phyloP scores from a whole-genome alignment of 2,797 vertebrate species.

The Sphaeramia orbicularis region DNA sequence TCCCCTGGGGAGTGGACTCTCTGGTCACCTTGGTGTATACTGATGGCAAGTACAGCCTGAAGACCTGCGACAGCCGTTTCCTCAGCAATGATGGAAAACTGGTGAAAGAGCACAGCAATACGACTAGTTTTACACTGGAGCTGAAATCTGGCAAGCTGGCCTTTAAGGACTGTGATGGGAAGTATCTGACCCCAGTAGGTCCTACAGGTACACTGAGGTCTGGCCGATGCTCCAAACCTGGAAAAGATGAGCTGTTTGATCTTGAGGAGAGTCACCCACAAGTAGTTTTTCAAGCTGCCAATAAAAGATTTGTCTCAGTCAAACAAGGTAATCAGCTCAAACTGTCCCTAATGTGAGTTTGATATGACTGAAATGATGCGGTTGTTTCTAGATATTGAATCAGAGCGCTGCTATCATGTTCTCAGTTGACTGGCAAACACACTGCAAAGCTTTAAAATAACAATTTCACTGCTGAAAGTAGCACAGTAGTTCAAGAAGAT shows the following conservation, averaged over 20 bases:
- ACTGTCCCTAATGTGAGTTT: not conserved
- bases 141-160: slow-evolving; percentile 94
- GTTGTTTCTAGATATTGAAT: not conserved
- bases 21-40: slow-evolving; percentile 93
- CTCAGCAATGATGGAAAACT: slow-evolving; percentile 92
- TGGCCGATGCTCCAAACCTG: slow-evolving; percentile 91
- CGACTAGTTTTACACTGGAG: slow-evolving; percentile 92
- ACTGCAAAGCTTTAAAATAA: not conserved
- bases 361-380: not conserved
- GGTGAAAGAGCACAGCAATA: slow-evolving; percentile 87
- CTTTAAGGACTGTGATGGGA: slow-evolving; percentile 95
- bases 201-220: slow-evolving; percentile 92
- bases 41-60: slow-evolving; percentile 93
- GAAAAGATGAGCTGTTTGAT: slow-evolving; percentile 97
- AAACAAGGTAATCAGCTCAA: slow-evolving; percentile 90
- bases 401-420: not conserved
- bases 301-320: slow-evolving; percentile 94
- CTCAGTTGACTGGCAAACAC: not conserved
- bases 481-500: not conserved
- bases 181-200: slow-evolving; percentile 92
- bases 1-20: slow-evolving; percentile 96
- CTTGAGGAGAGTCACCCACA: slow-evolving; percentile 97
- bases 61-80: slow-evolving; percentile 93
- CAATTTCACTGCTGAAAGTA: not conserved
- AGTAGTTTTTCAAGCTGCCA: slow-evolving; percentile 93